A percentile compares a stretch with the other conserved stretches of the same genome.
Evolutionary conservation across 1,140 invertebrate species (phyloP).

Genomic region (Drosophila chauvacae): DNA sequence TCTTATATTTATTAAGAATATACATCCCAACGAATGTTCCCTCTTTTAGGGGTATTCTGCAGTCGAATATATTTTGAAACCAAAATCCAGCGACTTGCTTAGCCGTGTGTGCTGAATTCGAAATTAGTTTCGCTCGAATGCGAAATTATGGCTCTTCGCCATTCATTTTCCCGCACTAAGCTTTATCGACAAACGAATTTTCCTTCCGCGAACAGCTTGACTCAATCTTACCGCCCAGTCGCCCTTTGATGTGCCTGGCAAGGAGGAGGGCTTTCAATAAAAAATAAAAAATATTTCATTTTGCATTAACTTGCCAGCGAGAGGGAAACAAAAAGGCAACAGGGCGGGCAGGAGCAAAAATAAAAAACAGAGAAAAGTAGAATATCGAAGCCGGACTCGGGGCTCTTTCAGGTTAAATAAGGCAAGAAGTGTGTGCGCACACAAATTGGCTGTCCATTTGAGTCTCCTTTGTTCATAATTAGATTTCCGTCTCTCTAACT

Average conservation of each 20-base stretch:
- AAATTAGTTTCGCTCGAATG: slow-evolving; percentile 48
- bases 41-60: neutral
- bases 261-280: slow-evolving; percentile 28
- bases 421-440: slow-evolving; percentile 45
- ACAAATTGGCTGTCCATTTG: slow-evolving; percentile 69
- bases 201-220: slow-evolving; percentile 15
- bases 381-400: slow-evolving; percentile 42
- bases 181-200: slow-evolving; percentile 42
- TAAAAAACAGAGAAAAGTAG: slow-evolving; percentile 3
- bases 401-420: slow-evolving; percentile 51
- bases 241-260: slow-evolving; percentile 25
- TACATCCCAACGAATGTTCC: neutral
- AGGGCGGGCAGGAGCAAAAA: neutral
- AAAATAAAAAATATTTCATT: slow-evolving; percentile 71
- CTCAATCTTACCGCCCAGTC: slow-evolving; percentile 10
- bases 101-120: slow-evolving; percentile 51
- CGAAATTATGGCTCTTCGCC: slow-evolving; percentile 34
- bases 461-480: slow-evolving; percentile 59
- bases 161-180: slow-evolving; percentile 16
- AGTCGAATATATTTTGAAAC: neutral
- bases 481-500: slow-evolving; percentile 57
- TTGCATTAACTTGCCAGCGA: slow-evolving; percentile 42
- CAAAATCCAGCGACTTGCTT: slow-evolving; percentile 7
- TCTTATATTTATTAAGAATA: neutral
- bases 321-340: slow-evolving; percentile 16